Evolutionary conservation across 2,797 vertebrate species (phyloP).

Genomic region (Scomberomorus guttatus): DNA sequence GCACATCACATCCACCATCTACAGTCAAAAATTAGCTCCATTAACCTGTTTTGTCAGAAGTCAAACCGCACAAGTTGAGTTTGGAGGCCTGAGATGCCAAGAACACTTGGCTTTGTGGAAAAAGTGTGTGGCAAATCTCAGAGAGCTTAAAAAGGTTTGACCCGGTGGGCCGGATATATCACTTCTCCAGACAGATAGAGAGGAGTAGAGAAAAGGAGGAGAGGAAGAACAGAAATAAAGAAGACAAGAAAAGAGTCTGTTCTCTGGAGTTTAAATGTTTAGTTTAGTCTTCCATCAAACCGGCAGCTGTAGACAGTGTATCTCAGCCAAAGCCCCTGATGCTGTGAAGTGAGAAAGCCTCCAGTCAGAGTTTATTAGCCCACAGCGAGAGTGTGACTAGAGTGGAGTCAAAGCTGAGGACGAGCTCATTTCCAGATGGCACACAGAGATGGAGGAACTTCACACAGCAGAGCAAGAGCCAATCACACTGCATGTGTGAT

Average conservation of each 20-base stretch:
- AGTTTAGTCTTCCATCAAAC: slow-evolving; percentile 44
- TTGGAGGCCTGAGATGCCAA: slow-evolving; percentile 33
- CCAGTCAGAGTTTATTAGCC: slow-evolving; percentile 65
- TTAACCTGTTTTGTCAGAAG: slow-evolving; percentile 38
- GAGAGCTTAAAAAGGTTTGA: slow-evolving; percentile 52
- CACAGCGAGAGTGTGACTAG: slow-evolving; percentile 44
- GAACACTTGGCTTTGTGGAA: slow-evolving; percentile 60
- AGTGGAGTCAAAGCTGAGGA: slow-evolving; percentile 46
- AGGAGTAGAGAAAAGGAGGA: slow-evolving; percentile 5
- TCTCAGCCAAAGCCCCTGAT: slow-evolving; percentile 54
- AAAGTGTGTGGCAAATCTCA: slow-evolving; percentile 47
- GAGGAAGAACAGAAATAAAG: not conserved
- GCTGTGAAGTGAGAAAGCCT: slow-evolving; percentile 65
- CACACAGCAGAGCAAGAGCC: slow-evolving; percentile 40
- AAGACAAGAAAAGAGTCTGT: slow-evolving; percentile 16
- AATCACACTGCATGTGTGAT: slow-evolving; percentile 39
- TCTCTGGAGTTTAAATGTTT: slow-evolving; percentile 41
- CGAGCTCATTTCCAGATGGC: slow-evolving; percentile 73
- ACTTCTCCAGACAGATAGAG: slow-evolving; percentile 51
- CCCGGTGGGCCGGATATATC: slow-evolving; percentile 41
- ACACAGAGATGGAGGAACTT: slow-evolving; percentile 44
- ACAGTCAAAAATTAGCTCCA: slow-evolving; percentile 19
- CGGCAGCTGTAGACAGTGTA: slow-evolving; percentile 44
- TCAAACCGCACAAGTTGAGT: slow-evolving; percentile 34
- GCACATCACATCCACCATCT: not conserved